These are phyloP conservation scores for Tokudaia muenninki DNA, from an alignment of 2,797 vertebrate species.

Conservation along the genomic window DNA sequence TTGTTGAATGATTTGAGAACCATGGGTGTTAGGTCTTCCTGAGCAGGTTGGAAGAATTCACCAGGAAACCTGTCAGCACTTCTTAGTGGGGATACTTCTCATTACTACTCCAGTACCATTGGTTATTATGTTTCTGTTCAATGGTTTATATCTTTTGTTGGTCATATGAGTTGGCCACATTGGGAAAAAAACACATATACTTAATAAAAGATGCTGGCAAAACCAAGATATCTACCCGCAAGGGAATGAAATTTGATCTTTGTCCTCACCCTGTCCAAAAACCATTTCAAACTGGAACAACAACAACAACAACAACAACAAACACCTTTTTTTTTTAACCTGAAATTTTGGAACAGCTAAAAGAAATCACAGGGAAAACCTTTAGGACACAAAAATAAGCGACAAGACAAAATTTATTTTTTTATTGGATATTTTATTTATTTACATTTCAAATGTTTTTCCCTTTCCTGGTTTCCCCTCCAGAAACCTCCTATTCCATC, in stretches of 20 bases:
- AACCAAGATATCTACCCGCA: not conserved
- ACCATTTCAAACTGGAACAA: not conserved
- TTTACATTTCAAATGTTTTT: too few species aligned
- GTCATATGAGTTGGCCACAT: not conserved
- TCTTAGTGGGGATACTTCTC: not conserved
- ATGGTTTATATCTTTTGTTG: not conserved
- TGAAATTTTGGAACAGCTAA: too few species aligned
- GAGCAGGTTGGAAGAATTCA: not conserved
- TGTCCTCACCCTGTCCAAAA: not conserved
- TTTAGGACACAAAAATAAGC: not conserved
- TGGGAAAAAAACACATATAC: not conserved
- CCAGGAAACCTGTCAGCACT: not conserved
- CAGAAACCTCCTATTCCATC: too few species aligned
- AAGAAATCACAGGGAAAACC: too few species aligned
- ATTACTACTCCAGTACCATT: not conserved
- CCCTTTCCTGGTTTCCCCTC: too few species aligned
- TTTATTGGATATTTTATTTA: too few species aligned
- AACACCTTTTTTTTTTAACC: not conserved
- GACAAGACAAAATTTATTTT: not conserved
- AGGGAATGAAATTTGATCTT: not conserved
- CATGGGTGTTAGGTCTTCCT: not conserved
- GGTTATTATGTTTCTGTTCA: not conserved
- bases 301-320: too few species aligned
- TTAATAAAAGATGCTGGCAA: not conserved
- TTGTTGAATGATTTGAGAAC: not conserved